A percentile compares a stretch with the other conserved stretches of the same genome.
Conservation (phyloP, 2,888 invertebrate genomes). For the Thymelicus lineola region DNA sequence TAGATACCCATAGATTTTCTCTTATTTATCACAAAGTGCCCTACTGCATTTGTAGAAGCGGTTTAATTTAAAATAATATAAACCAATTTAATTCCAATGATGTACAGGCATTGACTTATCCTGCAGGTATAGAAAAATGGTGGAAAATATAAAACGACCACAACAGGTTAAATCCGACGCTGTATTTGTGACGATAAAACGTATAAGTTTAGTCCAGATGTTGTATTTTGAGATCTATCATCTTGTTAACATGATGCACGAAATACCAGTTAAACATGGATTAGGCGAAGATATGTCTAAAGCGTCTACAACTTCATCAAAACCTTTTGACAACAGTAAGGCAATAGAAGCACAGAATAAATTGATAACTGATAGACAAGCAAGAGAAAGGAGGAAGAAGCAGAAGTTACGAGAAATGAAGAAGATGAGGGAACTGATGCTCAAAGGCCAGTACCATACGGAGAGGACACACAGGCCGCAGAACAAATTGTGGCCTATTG, state of each 20-base stretch:
- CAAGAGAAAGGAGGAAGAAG: conserved; percentile 31
- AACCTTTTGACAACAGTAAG: neutral
- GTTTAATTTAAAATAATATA: too few species aligned
- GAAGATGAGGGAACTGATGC: conserved; percentile 32
- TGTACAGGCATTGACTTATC: too few species aligned
- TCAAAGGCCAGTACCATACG: conserved; percentile 20
- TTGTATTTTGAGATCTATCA: conserved; percentile 57
- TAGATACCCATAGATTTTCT: too few species aligned
- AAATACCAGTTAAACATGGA: conserved; percentile 52
- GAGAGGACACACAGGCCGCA: conserved; percentile 13
- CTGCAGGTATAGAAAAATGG: conserved; percentile 58
- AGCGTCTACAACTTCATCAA: neutral
- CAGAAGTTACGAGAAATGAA: conserved; percentile 36
- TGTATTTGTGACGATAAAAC: conserved; percentile 43
- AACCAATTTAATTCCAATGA: too few species aligned
- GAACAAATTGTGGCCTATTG: conserved; percentile 50
- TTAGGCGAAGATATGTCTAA: conserved; percentile 5
- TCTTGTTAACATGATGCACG: conserved; percentile 57
- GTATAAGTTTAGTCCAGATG: conserved; percentile 48
- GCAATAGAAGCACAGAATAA: neutral
- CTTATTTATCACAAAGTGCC: too few species aligned
- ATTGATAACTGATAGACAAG: neutral
- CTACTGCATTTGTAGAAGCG: too few species aligned
- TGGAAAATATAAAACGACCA: conserved; percentile 42
- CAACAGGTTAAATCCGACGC: conserved; percentile 19